Conservation (phyloP, 2,888 invertebrate genomes). For the Strigamia maritima region DNA sequence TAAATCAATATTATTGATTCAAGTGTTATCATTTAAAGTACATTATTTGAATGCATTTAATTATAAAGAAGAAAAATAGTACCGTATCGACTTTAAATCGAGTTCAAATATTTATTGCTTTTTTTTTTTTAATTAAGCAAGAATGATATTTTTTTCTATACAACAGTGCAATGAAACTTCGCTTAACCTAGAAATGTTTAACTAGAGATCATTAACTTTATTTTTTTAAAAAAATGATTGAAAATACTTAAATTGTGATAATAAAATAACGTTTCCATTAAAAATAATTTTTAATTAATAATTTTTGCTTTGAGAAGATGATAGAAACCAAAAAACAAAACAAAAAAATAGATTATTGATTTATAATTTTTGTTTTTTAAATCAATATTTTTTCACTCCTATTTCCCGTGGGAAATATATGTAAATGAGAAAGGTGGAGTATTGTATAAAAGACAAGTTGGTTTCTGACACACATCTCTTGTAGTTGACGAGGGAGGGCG, state of each 20-base stretch:
- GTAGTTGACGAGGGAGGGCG: constrained; percentile 11
- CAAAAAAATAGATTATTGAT: neutral
- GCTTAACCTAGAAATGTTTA: neutral
- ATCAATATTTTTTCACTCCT: neutral
- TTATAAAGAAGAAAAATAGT: neutral
- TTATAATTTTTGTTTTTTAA: constrained; percentile 3
- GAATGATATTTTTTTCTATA: neutral
- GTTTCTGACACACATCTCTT: constrained; percentile 30
- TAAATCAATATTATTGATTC: neutral
- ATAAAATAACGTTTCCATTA: neutral
- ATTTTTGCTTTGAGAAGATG: neutral
- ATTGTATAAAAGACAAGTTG: constrained; percentile 34
- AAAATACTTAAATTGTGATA: neutral
- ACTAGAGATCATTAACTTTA: neutral
- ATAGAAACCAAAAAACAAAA: neutral
- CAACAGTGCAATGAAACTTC: neutral
- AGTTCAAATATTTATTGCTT: neutral
- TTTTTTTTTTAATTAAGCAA: neutral
- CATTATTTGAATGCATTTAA: neutral
- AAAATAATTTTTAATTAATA: neutral
- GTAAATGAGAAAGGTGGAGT: constrained; percentile 23
- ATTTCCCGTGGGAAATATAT: constrained; percentile 32
- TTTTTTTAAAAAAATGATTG: neutral
- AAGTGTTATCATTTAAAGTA: neutral
- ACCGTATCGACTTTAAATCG: neutral